Conservation (phyloP, 2,888 invertebrate genomes). For the Pteria penguin region DNA sequence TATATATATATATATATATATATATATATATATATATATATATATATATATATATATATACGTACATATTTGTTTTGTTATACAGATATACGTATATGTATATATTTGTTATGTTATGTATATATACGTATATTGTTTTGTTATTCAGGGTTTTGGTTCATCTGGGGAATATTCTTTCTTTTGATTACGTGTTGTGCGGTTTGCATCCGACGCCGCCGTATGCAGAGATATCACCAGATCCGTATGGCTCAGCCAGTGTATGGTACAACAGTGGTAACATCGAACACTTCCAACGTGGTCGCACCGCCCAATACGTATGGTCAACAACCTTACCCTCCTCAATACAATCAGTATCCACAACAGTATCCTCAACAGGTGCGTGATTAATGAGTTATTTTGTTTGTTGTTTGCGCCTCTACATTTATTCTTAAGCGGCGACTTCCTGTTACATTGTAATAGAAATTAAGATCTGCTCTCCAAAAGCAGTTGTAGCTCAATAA, state of each 20-base stretch:
- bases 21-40: too few relatives aligned
- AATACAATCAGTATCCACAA: constrained; percentile 14
- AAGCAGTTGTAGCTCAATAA: too few relatives aligned
- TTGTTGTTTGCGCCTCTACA: too few relatives aligned
- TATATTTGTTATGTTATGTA: too few relatives aligned
- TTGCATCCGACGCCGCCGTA: constrained; percentile 54
- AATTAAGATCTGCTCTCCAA: too few relatives aligned
- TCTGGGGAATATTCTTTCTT: constrained; percentile 57
- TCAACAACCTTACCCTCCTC: constrained; percentile 34
- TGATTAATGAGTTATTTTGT: too few relatives aligned
- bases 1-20: too few relatives aligned
- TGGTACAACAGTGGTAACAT: constrained; percentile 52
- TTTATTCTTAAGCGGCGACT: too few relatives aligned
- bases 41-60: too few relatives aligned
- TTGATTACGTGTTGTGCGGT: constrained; percentile 52
- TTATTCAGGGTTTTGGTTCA: constrained; percentile 67
- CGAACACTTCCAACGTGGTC: background rate
- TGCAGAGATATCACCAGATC: constrained; percentile 33
- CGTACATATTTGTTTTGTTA: too few relatives aligned
- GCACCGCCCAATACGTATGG: background rate
- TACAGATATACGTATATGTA: background rate
- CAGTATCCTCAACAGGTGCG: constrained; percentile 7
- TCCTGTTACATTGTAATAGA: too few relatives aligned
- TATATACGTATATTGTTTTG: background rate
- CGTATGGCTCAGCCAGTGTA: constrained; percentile 54